Base-by-base conservation (phyloP, 2,888 invertebrate genomes). In the Cataglyphis altisquamis region DNA sequence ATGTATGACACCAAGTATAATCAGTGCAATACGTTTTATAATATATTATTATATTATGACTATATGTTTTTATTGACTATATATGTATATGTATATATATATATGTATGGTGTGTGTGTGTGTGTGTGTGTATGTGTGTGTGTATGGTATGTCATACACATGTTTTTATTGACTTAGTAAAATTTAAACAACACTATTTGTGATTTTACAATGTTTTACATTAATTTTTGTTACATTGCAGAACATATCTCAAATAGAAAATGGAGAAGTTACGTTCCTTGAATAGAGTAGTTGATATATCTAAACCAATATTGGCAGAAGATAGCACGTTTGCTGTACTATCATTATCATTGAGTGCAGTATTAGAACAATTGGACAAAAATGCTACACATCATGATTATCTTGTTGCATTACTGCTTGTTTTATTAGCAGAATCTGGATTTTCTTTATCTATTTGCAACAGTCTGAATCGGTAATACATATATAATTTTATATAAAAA, bases 361-460 rank as follows among this genome's bases (percentile, higher is more conserved):
- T 91, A 41, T 72, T 90, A 9, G 83, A 72, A 39, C 81, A 85
- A 48, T 86, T 94, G 9, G 83, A 81, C 10, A 80, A 85, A 15
- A 85, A 89, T 86, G 88, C 92, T 0, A 89, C 77, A 15, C 92
- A 91, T 75, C 92, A 92, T 72, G 94, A 94, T 83, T 88, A 92
- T 84, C 52, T 94, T 1, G 87, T 94, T 82, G 92, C 92, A 12
- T 84, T 94, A 57, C 83, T 92, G 36, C 91, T 93, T 62, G 90
- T 93, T 45, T 55, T 94, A 1, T 89, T 93, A 87, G 83, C 87
- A 18, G 94, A 94, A 75, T 89, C 84, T 25, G 92, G 91, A 48
- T 94, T 94, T 87, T 81, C 85, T 18, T 45, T 90, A 12, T 25
- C 82, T 25, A 25, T 25, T 25, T 66, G 84, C 3, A 67, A 88